Evolutionary conservation across 1,140 invertebrate genomes (phyloP), one percentile per base, ranked within the genome.

Genomic region (Cydia amplana): DNA sequence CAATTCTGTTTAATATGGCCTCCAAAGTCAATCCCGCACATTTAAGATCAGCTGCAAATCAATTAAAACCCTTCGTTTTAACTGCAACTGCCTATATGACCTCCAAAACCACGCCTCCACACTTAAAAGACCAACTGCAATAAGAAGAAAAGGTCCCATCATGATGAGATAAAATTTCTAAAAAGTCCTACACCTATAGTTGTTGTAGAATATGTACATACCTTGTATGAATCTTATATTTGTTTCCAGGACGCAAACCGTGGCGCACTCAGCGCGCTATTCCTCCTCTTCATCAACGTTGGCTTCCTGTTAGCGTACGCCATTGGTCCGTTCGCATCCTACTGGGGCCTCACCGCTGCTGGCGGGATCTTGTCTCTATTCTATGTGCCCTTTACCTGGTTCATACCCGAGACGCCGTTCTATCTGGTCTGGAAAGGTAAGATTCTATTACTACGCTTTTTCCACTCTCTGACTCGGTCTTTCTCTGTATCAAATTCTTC

Each of bases 361-460:
- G 95, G 95, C 75, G 93, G 95, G 0, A 89, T 95, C 0, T 83
- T 96, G 60, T 96, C 96, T 0, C 77, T 96, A 0, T 60, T 95
- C n/a, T 96, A 97, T 85, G 83, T 97, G 46, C 87, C 96, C 0
- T 84, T 95, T 0, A 94, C 95, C 20, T 96, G 96, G 91, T 93
- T 95, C 36, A 95, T 98, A 88, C 97, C 97, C 0, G 97, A 98
- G 88, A 97, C 97, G 43, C 97, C 97, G 0, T 95, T 95, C 82
- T 97, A 94, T 81, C 91, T 96, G 28, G 90, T 97, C 0, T 93
- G 93, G 20, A 94, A 94, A 85, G 93, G 94, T 82, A 79, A 77
- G 75, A 43, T 28, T 82, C 16, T n/a, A 23, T 23, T 3, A 51
- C 5, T 12, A 25, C 5, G 6, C n/a, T 63, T 40, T 67, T 5